phyloP scores from a whole-genome alignment of 64 coral and sea anemone genomes.

The Actinia equina region DNA sequence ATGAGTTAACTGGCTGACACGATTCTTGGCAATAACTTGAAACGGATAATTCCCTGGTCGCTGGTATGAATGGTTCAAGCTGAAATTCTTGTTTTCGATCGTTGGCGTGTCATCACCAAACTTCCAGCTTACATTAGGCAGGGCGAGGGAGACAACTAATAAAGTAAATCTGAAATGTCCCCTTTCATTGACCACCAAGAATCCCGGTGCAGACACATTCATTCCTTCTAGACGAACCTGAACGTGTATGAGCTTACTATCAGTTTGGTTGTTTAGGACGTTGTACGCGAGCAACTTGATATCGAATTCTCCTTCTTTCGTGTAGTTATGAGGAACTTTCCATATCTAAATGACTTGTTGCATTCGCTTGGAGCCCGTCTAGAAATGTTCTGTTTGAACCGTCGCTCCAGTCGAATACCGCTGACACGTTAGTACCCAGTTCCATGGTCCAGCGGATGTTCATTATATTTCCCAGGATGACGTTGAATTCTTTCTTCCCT shows the following conservation, averaged over 20 bases:
- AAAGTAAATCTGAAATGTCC: constrained; percentile 11
- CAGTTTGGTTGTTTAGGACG: constrained; percentile 25
- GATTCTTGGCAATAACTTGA: constrained; percentile 12
- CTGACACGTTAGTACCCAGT: constrained; percentile 38
- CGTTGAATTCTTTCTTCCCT: not conserved
- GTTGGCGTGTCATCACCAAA: constrained; percentile 21
- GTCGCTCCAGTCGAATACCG: constrained; percentile 46
- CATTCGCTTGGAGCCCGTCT: constrained; percentile 25
- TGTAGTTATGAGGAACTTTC: constrained; percentile 26
- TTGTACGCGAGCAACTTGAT: constrained; percentile 30
- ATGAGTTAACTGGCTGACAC: constrained; percentile 7
- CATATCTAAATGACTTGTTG: constrained; percentile 7
- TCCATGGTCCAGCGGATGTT: constrained; percentile 21
- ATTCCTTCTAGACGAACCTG: constrained; percentile 39
- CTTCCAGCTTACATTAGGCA: constrained; percentile 9
- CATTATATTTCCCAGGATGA: constrained; percentile 1
- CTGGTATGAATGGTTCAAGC: constrained; percentile 1
- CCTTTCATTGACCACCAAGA: not conserved
- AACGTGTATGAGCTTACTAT: not conserved
- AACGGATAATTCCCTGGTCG: constrained; percentile 23
- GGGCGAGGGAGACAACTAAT: not conserved
- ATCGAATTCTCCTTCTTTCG: constrained; percentile 28
- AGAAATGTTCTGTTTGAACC: not conserved
- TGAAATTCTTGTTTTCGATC: constrained; percentile 9
- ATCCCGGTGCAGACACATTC: constrained; percentile 11